Evolutionary conservation across 1,140 invertebrate genomes (phyloP), one percentile per base, ranked within the genome.

Genomic region (Gryon sp.): DNA sequence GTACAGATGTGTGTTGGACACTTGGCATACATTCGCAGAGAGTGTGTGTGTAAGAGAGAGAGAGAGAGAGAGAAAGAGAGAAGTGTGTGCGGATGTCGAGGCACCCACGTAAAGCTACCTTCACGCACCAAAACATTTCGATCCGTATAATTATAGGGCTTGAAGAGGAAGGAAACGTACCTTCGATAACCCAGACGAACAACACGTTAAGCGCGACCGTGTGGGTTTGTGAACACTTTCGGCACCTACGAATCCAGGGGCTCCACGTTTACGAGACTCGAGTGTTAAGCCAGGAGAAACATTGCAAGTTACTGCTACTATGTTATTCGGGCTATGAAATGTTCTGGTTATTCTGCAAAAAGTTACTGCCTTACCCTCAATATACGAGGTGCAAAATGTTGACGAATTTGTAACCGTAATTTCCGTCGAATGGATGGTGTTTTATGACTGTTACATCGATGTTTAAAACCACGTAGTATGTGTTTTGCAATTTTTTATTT

Each of bases 91-190:
- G 22, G 30, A 50, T 48, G 22, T 16, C 20, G 8, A 5, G 14
- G 30, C 62, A 75, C 74, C 63, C 65, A 63, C 74, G 45, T 66
- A 38, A 14, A 48, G 19, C 50, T 69, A 68, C 57, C 30, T 66
- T 76, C 63, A 69, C 57, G 57, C 57, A 76, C 68, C 36, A 41
- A 78, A 80, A 76, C 72, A 73, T 59, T 66, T 57, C 73, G 78
- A 70, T 76, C 53, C 60, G 70, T 74, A 68, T 80, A 82, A 82
- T 81, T 81, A 82, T 70, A 66, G 53, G 62, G 52, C 50, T 75
- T 46, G 41, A 57, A 45, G 72, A 65, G 65, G 69, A 66, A 75
- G 72, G 74, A 73, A 78, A 55, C 53, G 53, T 41, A 50, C 2
- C 57, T 62, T 26, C 70, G 43, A 57, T 73, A 63, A 55, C 50